Percentiles rank a stretch among this genome's conserved stretches.
Evolutionary conservation across 2,113 vertebrate species (phyloP).

Genomic region (Tetrao urogallus): DNA sequence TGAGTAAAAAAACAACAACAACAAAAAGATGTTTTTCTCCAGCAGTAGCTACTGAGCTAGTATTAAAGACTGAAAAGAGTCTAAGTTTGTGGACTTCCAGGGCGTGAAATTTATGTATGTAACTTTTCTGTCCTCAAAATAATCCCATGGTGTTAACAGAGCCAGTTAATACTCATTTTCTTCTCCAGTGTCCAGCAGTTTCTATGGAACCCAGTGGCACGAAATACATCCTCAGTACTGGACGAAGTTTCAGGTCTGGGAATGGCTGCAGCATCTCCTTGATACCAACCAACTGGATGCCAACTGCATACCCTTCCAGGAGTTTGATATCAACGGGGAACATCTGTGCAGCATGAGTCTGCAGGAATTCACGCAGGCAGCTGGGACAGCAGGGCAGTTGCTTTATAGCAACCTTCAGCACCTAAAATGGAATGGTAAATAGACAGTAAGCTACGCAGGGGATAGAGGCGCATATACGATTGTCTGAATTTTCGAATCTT

Average conservation of each 20-base stretch:
- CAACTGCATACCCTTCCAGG: constrained; percentile 91
- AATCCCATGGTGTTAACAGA: neutral
- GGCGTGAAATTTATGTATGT: neutral
- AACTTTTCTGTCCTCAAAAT: neutral
- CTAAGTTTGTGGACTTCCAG: neutral
- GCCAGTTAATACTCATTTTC: neutral
- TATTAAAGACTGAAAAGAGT: neutral
- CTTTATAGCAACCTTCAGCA: constrained; percentile 91
- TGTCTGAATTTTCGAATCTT: neutral
- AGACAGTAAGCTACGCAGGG: neutral
- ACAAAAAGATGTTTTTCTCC: neutral
- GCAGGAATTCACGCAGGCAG: constrained; percentile 90
- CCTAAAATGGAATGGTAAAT: constrained; percentile 91
- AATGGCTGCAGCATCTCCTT: constrained; percentile 96
- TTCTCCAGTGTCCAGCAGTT: constrained; percentile 79
- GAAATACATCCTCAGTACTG: constrained; percentile 93
- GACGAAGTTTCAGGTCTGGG: constrained; percentile 98
- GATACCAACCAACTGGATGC: constrained; percentile 95
- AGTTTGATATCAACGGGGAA: constrained; percentile 93
- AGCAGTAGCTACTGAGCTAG: neutral
- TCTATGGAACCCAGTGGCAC: constrained; percentile 87
- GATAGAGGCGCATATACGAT: neutral
- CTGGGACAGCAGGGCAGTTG: constrained; percentile 88
- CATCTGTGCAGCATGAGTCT: constrained; percentile 91
- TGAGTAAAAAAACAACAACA: neutral